Evolutionary conservation across 2,113 vertebrate species (phyloP).

Genomic region (Pygathrix nemaeus): DNA sequence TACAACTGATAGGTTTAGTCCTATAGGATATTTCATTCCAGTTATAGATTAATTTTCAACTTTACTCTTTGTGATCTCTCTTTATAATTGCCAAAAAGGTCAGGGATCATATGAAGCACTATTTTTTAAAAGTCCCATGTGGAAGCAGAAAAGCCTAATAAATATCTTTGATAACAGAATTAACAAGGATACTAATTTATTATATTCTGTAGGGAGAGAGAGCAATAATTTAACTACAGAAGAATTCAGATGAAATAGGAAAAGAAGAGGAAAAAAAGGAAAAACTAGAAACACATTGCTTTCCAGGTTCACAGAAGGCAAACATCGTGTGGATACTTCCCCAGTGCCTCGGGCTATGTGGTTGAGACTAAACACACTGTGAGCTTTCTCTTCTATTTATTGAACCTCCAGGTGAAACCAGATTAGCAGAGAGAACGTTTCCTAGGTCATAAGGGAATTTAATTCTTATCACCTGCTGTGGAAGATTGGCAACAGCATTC

Average conservation of each 20-base stretch:
- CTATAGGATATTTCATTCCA: neutral
- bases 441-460: neutral
- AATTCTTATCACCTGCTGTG: constrained; percentile 11
- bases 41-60: constrained; percentile 29
- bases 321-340: neutral
- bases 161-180: neutral
- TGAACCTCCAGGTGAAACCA: neutral
- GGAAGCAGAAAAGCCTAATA: neutral
- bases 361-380: neutral
- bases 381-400: neutral
- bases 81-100: neutral
- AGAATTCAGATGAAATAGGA: neutral
- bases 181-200: neutral
- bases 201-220: neutral
- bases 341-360: neutral
- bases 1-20: neutral
- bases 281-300: neutral
- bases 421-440: neutral
- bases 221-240: neutral
- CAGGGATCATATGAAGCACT: neutral
- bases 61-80: constrained; percentile 21
- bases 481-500: neutral
- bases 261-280: neutral
- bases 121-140: neutral
- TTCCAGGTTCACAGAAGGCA: neutral